These are phyloP conservation scores for Philaethria dido DNA, from an alignment of 2,888 invertebrate genomes.

Conservation along the genomic window DNA sequence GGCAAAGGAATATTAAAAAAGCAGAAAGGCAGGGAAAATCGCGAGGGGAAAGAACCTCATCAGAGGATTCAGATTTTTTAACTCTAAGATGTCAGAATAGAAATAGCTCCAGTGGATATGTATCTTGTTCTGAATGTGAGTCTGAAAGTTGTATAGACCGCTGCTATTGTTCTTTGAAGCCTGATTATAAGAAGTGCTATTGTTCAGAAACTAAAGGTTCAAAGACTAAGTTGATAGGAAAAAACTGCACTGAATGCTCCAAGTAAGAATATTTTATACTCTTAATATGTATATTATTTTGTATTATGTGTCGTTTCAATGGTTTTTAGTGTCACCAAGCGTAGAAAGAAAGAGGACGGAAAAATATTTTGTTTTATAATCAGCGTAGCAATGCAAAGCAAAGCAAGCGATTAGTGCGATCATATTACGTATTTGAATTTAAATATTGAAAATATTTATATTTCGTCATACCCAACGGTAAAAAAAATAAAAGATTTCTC, in stretches of 20 bases:
- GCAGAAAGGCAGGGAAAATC: conserved; percentile 72
- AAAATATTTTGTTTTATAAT: too few relatives aligned
- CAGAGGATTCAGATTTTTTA: conserved; percentile 85
- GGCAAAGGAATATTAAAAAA: conserved; percentile 71
- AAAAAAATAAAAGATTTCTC: too few relatives aligned
- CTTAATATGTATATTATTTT: not conserved
- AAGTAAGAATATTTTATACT: conserved; percentile 67
- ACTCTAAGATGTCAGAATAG: conserved; percentile 85
- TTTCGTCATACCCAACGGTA: too few relatives aligned
- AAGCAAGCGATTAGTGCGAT: too few relatives aligned
- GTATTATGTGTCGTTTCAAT: not conserved
- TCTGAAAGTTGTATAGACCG: conserved; percentile 94
- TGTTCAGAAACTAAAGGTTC: conserved; percentile 40
- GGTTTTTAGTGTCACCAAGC: not conserved
- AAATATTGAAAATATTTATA: too few relatives aligned
- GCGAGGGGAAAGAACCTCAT: conserved; percentile 84
- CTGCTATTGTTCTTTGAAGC: conserved; percentile 92
- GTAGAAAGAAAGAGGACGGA: too few relatives aligned
- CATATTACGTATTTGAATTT: too few relatives aligned
- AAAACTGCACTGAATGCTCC: conserved; percentile 76
- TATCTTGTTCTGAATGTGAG: conserved; percentile 95
- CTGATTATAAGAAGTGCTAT: conserved; percentile 66
- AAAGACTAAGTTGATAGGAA: conserved; percentile 62
- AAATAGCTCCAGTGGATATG: conserved; percentile 88
- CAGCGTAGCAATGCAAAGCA: too few relatives aligned